Percentiles rank a stretch among this genome's conserved stretches.
Evolutionary conservation across 2,888 invertebrate genomes (phyloP).

Genomic region (Acleris holmiana): DNA sequence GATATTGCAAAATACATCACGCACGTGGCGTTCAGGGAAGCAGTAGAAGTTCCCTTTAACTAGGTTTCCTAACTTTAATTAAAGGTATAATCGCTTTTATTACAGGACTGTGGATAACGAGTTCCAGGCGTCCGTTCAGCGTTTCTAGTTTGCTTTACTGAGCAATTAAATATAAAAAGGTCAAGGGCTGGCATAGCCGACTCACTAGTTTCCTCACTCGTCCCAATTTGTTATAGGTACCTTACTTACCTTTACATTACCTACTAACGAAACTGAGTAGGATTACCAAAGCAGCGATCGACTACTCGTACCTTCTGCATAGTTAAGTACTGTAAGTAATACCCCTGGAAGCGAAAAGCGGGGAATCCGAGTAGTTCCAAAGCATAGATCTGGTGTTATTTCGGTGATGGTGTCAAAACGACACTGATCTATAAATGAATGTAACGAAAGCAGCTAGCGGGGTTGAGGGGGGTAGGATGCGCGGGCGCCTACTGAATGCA

Average conservation of each 20-base stretch:
- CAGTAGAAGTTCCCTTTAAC: slow-evolving; percentile 20
- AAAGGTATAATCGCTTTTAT: slow-evolving; percentile 44
- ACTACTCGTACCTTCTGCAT: background rate
- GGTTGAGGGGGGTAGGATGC: slow-evolving; percentile 45
- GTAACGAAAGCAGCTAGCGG: slow-evolving; percentile 50
- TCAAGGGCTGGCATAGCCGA: slow-evolving; percentile 1
- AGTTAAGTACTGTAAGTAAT: background rate
- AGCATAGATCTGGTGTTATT: slow-evolving; percentile 76
- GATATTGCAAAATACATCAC: slow-evolving; percentile 17
- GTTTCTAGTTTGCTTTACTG: slow-evolving; percentile 19
- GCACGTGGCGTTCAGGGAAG: slow-evolving; percentile 5
- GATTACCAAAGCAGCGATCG: background rate
- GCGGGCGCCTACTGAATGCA: slow-evolving; percentile 45
- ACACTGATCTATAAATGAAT: slow-evolving; percentile 82
- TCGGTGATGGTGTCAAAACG: slow-evolving; percentile 83
- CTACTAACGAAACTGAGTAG: no score
- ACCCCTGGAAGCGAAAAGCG: slow-evolving; percentile 52
- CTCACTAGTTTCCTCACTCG: no score
- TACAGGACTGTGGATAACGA: slow-evolving; percentile 30
- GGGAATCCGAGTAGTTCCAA: slow-evolving; percentile 58
- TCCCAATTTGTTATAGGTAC: no score
- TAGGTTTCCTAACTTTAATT: slow-evolving; percentile 42
- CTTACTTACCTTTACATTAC: no score
- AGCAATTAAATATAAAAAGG: slow-evolving; percentile 29
- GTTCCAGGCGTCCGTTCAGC: slow-evolving; percentile 2